Percentiles rank a stretch among this genome's conserved stretches.
Conservation (phyloP, 1,140 invertebrate genomes). For the Drosophila ercepeae region DNA sequence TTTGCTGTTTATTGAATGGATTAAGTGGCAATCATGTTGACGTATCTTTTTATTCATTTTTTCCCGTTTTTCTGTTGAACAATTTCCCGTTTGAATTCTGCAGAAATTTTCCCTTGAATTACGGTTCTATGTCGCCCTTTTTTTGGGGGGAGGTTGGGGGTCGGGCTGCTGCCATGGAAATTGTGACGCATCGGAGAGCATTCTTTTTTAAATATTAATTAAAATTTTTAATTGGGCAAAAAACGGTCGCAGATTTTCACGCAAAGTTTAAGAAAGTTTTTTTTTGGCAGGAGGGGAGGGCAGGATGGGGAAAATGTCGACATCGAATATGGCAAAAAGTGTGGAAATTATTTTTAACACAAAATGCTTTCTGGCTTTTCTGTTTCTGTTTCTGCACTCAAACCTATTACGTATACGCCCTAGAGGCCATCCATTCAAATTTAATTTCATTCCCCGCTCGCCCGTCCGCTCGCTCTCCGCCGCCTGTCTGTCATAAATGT, state of each 20-base stretch:
- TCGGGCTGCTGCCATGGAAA: neutral
- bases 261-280: constrained; percentile 34
- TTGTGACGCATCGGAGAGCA: neutral
- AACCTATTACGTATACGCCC: constrained; percentile 63
- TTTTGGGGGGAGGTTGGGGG: no score
- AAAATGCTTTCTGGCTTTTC: constrained; percentile 5
- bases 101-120: neutral
- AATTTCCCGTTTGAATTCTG: constrained; percentile 12
- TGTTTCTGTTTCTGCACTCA: no score
- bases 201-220: constrained; percentile 33
- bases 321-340: constrained; percentile 1
- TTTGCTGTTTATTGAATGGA: constrained; percentile 35
- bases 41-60: neutral
- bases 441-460: constrained; percentile 46
- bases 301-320: constrained; percentile 26
- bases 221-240: constrained; percentile 33
- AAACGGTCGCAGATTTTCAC: constrained; percentile 10
- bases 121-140: no score
- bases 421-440: constrained; percentile 53
- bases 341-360: constrained; percentile 27
- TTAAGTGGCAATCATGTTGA: constrained; percentile 42
- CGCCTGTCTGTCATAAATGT: constrained; percentile 40
- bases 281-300: no score
- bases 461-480: no score
- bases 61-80: constrained; percentile 4